Evolutionary conservation across 2,113 vertebrate genomes (phyloP).

Genomic region (Oenanthe oenanthe): DNA sequence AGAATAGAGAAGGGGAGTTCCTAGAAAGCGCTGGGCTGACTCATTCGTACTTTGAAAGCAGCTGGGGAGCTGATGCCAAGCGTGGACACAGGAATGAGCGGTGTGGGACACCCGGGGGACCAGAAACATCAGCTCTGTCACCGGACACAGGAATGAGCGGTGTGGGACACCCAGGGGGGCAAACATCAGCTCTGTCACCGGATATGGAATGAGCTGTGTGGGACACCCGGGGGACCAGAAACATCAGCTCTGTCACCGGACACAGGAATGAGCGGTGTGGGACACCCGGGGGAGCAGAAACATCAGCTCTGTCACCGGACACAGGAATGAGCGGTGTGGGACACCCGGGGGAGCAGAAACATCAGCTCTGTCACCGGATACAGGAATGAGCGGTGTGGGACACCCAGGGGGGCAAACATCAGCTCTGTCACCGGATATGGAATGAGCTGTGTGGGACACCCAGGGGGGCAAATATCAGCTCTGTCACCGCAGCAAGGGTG

Average conservation of each 20-base stretch:
- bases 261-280: neutral
- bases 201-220: too few relatives aligned
- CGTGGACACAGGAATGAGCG: too few relatives aligned
- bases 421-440: too few relatives aligned
- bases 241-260: too few relatives aligned
- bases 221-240: too few relatives aligned
- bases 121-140: neutral
- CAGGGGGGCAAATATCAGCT: neutral
- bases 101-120: neutral
- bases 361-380: too few relatives aligned
- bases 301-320: fast-evolving
- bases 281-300: neutral
- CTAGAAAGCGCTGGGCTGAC: neutral
- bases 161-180: too few relatives aligned
- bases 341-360: too few relatives aligned
- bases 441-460: neutral
- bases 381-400: too few relatives aligned
- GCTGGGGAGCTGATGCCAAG: neutral
- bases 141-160: fast-evolving
- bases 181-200: too few relatives aligned
- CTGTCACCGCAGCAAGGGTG: fast-evolving
- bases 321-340: too few relatives aligned
- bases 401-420: too few relatives aligned
- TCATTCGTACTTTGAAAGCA: neutral
- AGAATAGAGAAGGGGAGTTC: neutral